Conservation (phyloP, 2,888 invertebrate genomes). For the Aspidiotus destructor region DNA sequence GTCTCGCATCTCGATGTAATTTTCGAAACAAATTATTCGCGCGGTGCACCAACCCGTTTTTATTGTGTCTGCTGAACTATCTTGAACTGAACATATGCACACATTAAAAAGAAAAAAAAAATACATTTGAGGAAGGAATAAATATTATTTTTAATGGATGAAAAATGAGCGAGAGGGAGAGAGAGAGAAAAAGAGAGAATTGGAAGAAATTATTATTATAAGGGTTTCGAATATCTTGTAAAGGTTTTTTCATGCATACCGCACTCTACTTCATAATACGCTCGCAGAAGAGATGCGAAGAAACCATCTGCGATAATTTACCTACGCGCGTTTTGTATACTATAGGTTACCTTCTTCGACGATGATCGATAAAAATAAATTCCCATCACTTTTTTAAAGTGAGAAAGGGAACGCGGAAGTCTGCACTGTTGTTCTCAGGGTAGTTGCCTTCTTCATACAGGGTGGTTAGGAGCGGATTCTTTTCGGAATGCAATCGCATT, state of each 20-base stretch:
- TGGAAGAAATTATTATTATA: conserved; percentile 3
- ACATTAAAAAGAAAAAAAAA: neutral
- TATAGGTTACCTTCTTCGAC: conserved; percentile 5
- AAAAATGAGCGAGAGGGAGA: neutral
- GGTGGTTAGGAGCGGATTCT: neutral
- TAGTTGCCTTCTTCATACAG: neutral
- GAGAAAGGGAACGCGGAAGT: conserved; percentile 33
- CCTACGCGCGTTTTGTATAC: conserved; percentile 3
- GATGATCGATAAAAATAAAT: conserved; percentile 13
- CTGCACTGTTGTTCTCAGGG: conserved; percentile 30
- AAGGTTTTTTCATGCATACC: conserved; percentile 23
- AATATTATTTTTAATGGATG: neutral
- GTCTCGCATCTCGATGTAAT: too few species aligned
- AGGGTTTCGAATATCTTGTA: conserved; percentile 22
- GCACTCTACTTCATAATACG: conserved; percentile 10
- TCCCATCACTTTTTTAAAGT: conserved; percentile 26
- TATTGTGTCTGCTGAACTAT: too few species aligned
- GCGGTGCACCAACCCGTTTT: too few species aligned
- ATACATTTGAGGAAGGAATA: neutral
- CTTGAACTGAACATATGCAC: neutral
- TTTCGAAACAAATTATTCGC: too few species aligned
- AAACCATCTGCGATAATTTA: conserved; percentile 31
- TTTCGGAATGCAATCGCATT: too few species aligned
- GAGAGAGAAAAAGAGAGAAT: neutral
- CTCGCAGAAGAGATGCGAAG: conserved; percentile 1